Conservation (phyloP, 2,888 invertebrate genomes). For the Stegophylla sp. region DNA sequence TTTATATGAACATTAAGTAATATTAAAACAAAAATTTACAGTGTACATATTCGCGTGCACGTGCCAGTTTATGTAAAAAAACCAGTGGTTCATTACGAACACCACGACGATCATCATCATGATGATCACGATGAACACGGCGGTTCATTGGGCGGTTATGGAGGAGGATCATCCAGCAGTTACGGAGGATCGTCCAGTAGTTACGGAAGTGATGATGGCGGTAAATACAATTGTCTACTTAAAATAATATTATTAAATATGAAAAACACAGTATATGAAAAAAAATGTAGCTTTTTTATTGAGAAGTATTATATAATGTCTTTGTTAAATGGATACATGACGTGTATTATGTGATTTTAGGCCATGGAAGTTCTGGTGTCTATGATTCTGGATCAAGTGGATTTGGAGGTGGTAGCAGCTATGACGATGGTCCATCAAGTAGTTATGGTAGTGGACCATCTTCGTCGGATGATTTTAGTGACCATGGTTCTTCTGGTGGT, state of each 20-base stretch:
- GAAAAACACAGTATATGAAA: neutral
- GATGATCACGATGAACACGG: slow-evolving; percentile 5
- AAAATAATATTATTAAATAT: no score
- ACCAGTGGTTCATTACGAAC: slow-evolving; percentile 40
- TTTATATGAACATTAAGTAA: neutral
- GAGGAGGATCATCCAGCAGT: slow-evolving; percentile 7
- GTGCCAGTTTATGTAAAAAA: slow-evolving; percentile 45
- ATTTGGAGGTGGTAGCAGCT: slow-evolving; percentile 15
- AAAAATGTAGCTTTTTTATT: no score
- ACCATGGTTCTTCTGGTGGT: slow-evolving; percentile 10
- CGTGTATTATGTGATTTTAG: neutral
- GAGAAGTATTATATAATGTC: no score
- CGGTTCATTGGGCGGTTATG: slow-evolving; percentile 24
- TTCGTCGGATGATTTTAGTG: slow-evolving; percentile 30
- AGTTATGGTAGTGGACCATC: slow-evolving; percentile 40
- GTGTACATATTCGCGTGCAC: slow-evolving; percentile 52
- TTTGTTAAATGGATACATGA: no score
- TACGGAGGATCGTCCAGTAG: slow-evolving; percentile 29
- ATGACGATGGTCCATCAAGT: slow-evolving; percentile 25
- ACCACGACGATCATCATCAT: slow-evolving; percentile 41
- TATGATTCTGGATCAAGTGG: slow-evolving; percentile 49
- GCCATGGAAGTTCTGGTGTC: slow-evolving; percentile 45
- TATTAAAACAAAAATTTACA: slow-evolving; percentile 1
- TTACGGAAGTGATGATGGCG: neutral
- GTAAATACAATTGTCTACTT: neutral